Conservation (phyloP, 1,140 invertebrate genomes). For the Conus betulinus region DNA sequence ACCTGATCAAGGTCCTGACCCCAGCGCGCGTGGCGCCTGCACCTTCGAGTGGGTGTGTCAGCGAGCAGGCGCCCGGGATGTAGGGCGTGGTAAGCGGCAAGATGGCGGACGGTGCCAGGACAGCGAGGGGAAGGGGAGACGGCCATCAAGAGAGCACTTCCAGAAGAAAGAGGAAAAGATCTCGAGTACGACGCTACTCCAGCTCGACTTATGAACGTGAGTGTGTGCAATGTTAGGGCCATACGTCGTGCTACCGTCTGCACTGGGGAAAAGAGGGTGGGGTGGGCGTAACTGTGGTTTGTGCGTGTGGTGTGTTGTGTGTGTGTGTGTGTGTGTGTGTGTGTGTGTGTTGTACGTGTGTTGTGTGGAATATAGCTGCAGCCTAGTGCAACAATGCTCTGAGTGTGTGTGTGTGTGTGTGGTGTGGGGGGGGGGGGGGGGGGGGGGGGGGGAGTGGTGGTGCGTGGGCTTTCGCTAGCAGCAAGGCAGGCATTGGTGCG, state of each 20-base stretch:
- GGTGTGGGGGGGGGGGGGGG: too few species aligned
- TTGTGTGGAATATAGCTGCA: too few species aligned
- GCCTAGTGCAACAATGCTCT: too few species aligned
- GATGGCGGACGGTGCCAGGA: constrained; percentile 27
- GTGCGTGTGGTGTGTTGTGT: not conserved
- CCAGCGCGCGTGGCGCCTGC: not conserved
- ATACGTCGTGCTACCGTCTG: not conserved
- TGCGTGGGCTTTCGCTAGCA: too few species aligned
- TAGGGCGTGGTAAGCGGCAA: constrained; percentile 27
- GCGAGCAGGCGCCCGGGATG: not conserved
- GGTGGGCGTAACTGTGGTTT: constrained; percentile 12
- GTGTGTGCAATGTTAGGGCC: not conserved
- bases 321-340: not conserved
- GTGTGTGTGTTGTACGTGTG: too few species aligned
- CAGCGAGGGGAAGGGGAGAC: not conserved
- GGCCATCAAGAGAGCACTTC: not conserved
- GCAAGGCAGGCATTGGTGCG: too few species aligned
- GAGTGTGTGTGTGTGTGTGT: too few species aligned
- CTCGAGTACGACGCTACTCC: constrained; percentile 23
- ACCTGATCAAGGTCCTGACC: constrained; percentile 9
- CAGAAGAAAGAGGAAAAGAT: constrained; percentile 18
- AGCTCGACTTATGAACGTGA: constrained; percentile 17
- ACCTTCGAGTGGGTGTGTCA: constrained; percentile 24
- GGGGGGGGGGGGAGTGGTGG: too few species aligned
- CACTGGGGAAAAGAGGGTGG: not conserved